These are phyloP conservation scores for Lutraria lutraria DNA, from an alignment of 2,888 invertebrate genomes.

Conservation along the genomic window DNA sequence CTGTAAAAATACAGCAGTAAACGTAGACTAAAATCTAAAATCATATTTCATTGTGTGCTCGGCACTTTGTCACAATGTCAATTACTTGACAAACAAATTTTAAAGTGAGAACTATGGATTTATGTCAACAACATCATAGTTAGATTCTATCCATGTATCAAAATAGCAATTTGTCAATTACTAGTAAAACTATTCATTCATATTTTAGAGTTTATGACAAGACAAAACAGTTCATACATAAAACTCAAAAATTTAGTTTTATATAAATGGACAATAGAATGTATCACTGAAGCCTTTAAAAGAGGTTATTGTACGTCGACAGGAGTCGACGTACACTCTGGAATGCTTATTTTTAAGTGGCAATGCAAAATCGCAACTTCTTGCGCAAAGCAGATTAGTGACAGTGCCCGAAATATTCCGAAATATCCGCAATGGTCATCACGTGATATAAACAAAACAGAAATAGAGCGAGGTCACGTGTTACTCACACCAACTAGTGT, in stretches of 20 bases:
- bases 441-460: no score
- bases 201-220: background rate
- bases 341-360: no score
- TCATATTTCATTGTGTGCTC: background rate
- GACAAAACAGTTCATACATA: background rate
- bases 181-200: conserved; percentile 28
- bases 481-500: no score
- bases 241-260: background rate
- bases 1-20: background rate
- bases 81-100: conserved; percentile 38
- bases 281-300: background rate
- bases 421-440: no score
- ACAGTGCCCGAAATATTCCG: no score
- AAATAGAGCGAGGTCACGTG: no score
- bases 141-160: conserved; percentile 30
- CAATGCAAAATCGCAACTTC: no score
- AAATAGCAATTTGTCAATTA: background rate
- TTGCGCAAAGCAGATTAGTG: no score
- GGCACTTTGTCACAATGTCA: conserved; percentile 31
- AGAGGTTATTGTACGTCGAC: background rate
- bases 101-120: conserved; percentile 28
- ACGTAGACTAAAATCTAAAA: background rate
- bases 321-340: no score
- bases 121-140: conserved; percentile 18
- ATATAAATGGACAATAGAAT: background rate